Conservation (phyloP, 1,140 invertebrate genomes). For the Galleria mellonella region DNA sequence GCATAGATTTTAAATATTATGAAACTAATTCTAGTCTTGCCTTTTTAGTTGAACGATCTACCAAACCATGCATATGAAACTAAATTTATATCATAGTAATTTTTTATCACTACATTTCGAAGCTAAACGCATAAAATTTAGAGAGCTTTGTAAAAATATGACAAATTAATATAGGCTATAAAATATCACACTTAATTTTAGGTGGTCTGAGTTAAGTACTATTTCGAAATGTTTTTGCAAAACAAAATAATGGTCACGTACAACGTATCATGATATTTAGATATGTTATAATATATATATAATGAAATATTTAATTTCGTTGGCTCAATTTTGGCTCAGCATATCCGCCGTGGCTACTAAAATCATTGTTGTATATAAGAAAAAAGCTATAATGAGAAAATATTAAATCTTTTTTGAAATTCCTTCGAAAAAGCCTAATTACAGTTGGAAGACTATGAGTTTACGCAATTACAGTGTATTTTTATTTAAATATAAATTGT, state of each 20-base stretch:
- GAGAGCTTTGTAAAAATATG: conserved; percentile 46
- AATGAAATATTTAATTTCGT: no score
- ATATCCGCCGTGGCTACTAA: neutral
- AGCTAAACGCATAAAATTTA: conserved; percentile 26
- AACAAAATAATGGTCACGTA: conserved; percentile 35
- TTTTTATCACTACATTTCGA: no score
- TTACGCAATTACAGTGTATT: conserved; percentile 12
- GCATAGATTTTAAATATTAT: no score
- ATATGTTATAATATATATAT: conserved; percentile 5
- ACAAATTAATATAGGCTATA: conserved; percentile 36
- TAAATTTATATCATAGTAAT: no score
- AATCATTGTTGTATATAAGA: neutral
- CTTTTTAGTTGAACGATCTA: no score
- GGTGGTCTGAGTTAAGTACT: conserved; percentile 66
- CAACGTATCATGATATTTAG: conserved; percentile 12
- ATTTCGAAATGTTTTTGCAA: conserved; percentile 29
- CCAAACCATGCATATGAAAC: no score
- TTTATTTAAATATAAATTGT: conserved; percentile 16
- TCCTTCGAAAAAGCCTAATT: conserved; percentile 19
- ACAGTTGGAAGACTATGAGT: conserved; percentile 26
- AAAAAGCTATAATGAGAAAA: neutral
- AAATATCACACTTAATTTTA: conserved; percentile 65
- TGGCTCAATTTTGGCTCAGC: conserved; percentile 6
- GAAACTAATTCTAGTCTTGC: no score
- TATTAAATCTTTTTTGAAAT: neutral